Evolutionary conservation across 2,888 invertebrate genomes (phyloP).

Genomic region (Hybos culiciformis): DNA sequence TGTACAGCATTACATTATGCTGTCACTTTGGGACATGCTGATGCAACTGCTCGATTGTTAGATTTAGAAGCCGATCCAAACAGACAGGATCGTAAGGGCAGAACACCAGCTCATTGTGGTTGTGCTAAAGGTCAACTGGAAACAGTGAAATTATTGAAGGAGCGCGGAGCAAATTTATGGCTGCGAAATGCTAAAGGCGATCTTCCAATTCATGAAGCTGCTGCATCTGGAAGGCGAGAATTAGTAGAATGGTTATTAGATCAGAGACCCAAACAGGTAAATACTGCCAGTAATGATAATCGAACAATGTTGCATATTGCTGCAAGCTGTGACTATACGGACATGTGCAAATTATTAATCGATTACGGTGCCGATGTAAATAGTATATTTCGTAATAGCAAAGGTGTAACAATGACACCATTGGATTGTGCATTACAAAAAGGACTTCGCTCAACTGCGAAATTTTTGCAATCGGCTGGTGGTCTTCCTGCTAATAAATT

Average conservation of each 20-base stretch:
- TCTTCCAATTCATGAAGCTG: constrained; percentile 90
- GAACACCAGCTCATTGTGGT: constrained; percentile 88
- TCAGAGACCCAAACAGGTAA: constrained; percentile 70
- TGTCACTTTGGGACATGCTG: constrained; percentile 88
- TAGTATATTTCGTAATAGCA: constrained; percentile 65
- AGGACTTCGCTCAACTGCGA: constrained; percentile 80
- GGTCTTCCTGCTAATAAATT: constrained; percentile 68
- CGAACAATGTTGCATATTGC: constrained; percentile 88
- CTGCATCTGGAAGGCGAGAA: constrained; percentile 79
- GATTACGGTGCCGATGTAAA: constrained; percentile 79
- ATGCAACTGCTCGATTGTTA: constrained; percentile 79
- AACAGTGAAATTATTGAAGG: constrained; percentile 58
- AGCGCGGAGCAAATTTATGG: constrained; percentile 80
- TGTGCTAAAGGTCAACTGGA: constrained; percentile 92
- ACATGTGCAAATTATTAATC: constrained; percentile 76
- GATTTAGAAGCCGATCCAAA: constrained; percentile 83
- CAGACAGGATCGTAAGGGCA: constrained; percentile 80
- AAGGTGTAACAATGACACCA: constrained; percentile 76
- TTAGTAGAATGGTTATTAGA: constrained; percentile 77
- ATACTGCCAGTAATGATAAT: constrained; percentile 83
- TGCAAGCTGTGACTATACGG: constrained; percentile 83
- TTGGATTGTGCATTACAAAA: constrained; percentile 80
- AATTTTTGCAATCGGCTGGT: constrained; percentile 81
- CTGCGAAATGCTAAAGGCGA: constrained; percentile 86
- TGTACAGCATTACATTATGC: constrained; percentile 96